phyloP scores from a whole-genome alignment of 2,888 invertebrate genomes.

The Macroteleia sp. region DNA sequence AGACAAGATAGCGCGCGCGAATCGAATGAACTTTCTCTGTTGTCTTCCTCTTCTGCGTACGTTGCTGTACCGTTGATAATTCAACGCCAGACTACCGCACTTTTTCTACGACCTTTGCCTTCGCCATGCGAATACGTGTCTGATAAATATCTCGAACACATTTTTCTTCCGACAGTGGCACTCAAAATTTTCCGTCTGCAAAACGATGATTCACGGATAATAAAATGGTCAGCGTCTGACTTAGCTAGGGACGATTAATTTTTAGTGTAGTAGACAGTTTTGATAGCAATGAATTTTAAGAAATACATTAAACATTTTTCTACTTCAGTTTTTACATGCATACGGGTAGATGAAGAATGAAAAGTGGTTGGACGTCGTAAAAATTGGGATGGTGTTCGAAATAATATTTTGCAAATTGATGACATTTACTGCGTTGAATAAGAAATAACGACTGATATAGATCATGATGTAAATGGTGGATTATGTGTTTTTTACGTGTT shows the following conservation, averaged over 20 bases:
- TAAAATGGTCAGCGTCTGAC: slow-evolving; percentile 13
- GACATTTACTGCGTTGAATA: slow-evolving; percentile 5
- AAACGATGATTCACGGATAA: slow-evolving; percentile 18
- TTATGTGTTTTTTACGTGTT: too few species aligned
- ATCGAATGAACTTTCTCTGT: slow-evolving; percentile 62
- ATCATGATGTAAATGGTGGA: too few species aligned
- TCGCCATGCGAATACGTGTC: slow-evolving; percentile 39
- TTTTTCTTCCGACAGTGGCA: slow-evolving; percentile 44
- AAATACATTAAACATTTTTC: too few species aligned
- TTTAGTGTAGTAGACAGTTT: too few species aligned
- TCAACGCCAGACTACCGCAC: slow-evolving; percentile 57
- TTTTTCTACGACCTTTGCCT: slow-evolving; percentile 58
- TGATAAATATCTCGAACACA: slow-evolving; percentile 45
- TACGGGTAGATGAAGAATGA: too few species aligned
- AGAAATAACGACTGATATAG: background rate
- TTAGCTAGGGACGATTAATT: too few species aligned
- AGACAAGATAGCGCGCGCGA: slow-evolving; percentile 40
- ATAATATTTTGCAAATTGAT: slow-evolving; percentile 8
- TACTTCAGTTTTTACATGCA: too few species aligned
- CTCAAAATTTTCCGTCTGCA: slow-evolving; percentile 16
- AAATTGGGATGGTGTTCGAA: slow-evolving; percentile 7
- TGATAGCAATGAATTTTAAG: too few species aligned
- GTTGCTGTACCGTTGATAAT: slow-evolving; percentile 66
- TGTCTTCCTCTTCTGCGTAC: slow-evolving; percentile 23
- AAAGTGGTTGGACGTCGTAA: background rate